Evolutionary conservation across 2,888 invertebrate species (phyloP).

Genomic region (Dastarcus helophoroides): DNA sequence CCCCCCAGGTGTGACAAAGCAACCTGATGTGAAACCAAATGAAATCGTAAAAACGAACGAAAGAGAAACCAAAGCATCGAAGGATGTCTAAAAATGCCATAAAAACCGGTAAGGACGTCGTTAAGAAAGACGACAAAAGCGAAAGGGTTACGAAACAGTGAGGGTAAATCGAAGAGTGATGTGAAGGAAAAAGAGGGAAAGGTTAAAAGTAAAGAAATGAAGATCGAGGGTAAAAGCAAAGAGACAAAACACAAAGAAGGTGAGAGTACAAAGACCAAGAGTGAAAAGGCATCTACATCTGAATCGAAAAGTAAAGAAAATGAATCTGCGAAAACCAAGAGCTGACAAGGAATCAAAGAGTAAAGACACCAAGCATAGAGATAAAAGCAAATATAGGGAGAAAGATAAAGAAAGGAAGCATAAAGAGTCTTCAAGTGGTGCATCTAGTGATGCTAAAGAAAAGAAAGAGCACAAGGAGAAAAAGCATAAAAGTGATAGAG

Average conservation of each 20-base stretch:
- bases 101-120: neutral
- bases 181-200: neutral
- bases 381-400: constrained; percentile 3
- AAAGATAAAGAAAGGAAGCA: constrained; percentile 2
- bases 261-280: constrained; percentile 1
- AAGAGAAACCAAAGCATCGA: constrained; percentile 1
- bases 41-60: neutral
- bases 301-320: constrained; percentile 1
- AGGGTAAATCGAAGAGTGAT: neutral
- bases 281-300: neutral
- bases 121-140: constrained; percentile 1
- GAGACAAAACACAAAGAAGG: no score
- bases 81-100: no score
- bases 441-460: constrained; percentile 7
- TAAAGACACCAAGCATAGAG: constrained; percentile 1
- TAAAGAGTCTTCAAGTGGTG: neutral
- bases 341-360: neutral
- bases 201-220: constrained; percentile 3
- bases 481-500: constrained; percentile 7
- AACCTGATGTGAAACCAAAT: neutral
- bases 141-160: no score
- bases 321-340: neutral
- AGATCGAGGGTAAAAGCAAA: constrained; percentile 2
- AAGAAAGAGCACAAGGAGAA: constrained; percentile 7
- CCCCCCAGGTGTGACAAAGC: no score